Base-by-base conservation (phyloP, 1,140 invertebrate genomes). In the Dendroctonus ponderosae region DNA sequence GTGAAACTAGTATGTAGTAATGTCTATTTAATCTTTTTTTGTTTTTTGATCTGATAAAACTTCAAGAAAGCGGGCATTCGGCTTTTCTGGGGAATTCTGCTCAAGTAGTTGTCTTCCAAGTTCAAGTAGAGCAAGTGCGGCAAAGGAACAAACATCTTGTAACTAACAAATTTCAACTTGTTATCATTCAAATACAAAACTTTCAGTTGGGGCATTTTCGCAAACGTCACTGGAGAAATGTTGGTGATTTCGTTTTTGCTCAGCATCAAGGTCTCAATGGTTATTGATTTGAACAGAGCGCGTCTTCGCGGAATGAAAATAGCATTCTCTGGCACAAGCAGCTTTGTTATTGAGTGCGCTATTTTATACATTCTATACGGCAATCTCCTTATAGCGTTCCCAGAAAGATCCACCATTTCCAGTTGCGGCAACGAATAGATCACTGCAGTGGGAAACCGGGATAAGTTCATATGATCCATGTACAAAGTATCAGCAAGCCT, bases 111-210 rank as follows among this genome's bases (percentile, higher is more conserved):
- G 15, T 69, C 59, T 15, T 71, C 74, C 37, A 77, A 62, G 72
- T 77, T 70, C 14, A 77, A 63, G 68, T 70, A 74, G 62, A 71
- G 70, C 52, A 77, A 67, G 52, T 68, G 64, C 26, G 46, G 57
- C 43, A 75, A 38, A 9, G 65, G 65, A 7, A 49, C 43, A 57
- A 77, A 75, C 46, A 71, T 66, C 12, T 70, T 59, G 12, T 73
- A 65, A 7, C 44, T 67, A 54, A 75, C 44, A 50, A 40, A 50
- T 12, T 66, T 70, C 14, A 75, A 41, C 11, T 53, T 68, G 57
- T 77, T 77, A 5, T 69, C 67, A 62, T 76, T 72, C 53, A 75
- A 66, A 68, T 74, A 75, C 43, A 76, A 66, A 12, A 74, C 70
- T 63, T 67, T 54, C n/a, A 77, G 51, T 15, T 50, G 38, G 5